Percentiles rank a stretch among this genome's conserved stretches.
These are phyloP conservation scores for Chaenogobius annularis DNA, from an alignment of 2,113 vertebrate genomes.

Conservation along the genomic window DNA sequence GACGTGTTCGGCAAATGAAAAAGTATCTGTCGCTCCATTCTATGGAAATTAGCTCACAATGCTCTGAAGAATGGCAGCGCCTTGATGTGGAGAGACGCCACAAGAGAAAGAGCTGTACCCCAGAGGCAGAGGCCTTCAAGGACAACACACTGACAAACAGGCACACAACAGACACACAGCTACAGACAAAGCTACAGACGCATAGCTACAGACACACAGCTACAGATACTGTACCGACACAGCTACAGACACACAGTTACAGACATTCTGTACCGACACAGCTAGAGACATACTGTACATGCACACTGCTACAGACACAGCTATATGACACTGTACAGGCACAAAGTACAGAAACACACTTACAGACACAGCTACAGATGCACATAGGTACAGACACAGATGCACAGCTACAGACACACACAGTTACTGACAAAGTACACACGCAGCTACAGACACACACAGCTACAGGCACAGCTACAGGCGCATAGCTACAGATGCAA, in stretches of 20 bases:
- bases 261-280: too few relatives aligned
- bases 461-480: too few relatives aligned
- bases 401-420: background rate
- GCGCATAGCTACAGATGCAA: too few relatives aligned
- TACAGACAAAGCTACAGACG: background rate
- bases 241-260: background rate
- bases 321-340: too few relatives aligned
- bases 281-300: too few relatives aligned
- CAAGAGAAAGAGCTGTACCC: slow-evolving; percentile 21
- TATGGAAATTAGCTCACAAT: slow-evolving; percentile 30
- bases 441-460: too few relatives aligned
- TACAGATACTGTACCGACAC: background rate
- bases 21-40: slow-evolving; percentile 19
- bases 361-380: too few relatives aligned
- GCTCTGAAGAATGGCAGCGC: slow-evolving; percentile 24
- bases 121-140: slow-evolving; percentile 10
- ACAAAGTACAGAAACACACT: too few relatives aligned
- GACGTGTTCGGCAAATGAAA: slow-evolving; percentile 33
- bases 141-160: slow-evolving; percentile 13
- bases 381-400: background rate
- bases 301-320: too few relatives aligned
- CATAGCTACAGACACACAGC: background rate
- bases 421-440: too few relatives aligned
- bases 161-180: background rate
- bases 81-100: slow-evolving; percentile 27